Evolutionary conservation across 1,140 invertebrate genomes (phyloP).

Genomic region (Oreohelix idahoensis): DNA sequence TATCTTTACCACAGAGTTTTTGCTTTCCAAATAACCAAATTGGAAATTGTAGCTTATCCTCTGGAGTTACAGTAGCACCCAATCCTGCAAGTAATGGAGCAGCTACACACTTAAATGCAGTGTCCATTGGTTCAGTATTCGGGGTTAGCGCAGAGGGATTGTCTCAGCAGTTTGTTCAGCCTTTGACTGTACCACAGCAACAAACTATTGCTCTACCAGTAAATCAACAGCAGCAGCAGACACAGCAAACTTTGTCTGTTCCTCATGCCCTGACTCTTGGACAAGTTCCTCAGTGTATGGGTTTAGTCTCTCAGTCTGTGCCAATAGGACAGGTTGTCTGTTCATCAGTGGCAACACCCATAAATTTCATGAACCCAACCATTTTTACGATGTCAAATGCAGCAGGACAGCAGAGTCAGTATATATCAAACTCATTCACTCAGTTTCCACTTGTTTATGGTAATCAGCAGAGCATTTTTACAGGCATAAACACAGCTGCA

Average conservation of each 20-base stretch:
- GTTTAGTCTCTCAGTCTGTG: slow-evolving; percentile 28
- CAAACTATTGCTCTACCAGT: slow-evolving; percentile 39
- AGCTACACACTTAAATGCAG: slow-evolving; percentile 27
- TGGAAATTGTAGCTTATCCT: slow-evolving; percentile 24
- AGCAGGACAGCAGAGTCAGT: slow-evolving; percentile 37
- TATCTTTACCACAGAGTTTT: slow-evolving; percentile 44
- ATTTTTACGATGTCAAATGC: slow-evolving; percentile 44
- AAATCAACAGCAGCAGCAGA: slow-evolving; percentile 17
- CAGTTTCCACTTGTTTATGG: slow-evolving; percentile 50
- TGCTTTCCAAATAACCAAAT: slow-evolving; percentile 40
- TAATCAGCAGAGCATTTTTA: slow-evolving; percentile 43
- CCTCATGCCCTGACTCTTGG: slow-evolving; percentile 18
- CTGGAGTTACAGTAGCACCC: slow-evolving; percentile 39
- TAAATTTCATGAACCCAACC: slow-evolving; percentile 41
- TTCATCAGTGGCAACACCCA: slow-evolving; percentile 22
- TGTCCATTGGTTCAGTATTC: slow-evolving; percentile 25
- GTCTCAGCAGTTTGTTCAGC: slow-evolving; percentile 44
- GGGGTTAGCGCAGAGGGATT: slow-evolving; percentile 25
- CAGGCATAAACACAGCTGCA: slow-evolving; percentile 24
- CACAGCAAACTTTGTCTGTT: slow-evolving; percentile 21
- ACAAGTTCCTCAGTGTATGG: slow-evolving; percentile 1
- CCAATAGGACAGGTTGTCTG: slow-evolving; percentile 39
- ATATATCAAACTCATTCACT: slow-evolving; percentile 40
- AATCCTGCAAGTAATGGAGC: slow-evolving; percentile 11
- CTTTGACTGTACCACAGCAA: slow-evolving; percentile 45